Conservation (phyloP, 2,888 invertebrate species). For the Eupithecia pulchellata region DNA sequence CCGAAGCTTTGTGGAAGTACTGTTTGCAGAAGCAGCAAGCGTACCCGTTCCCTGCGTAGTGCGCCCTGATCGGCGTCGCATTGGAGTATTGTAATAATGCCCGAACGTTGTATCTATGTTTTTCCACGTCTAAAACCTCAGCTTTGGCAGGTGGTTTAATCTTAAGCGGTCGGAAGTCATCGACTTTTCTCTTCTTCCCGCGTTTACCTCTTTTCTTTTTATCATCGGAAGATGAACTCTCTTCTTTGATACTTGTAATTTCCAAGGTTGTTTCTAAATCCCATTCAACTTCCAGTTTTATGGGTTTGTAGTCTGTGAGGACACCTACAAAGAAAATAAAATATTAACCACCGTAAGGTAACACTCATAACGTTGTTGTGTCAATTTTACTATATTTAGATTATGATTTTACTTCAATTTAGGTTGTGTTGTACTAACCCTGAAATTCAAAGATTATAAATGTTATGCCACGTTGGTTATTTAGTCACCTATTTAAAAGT, state of each 20-base stretch:
- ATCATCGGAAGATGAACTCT: slow-evolving; percentile 22
- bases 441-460: neutral
- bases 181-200: slow-evolving; percentile 19
- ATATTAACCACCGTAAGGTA: slow-evolving; percentile 32
- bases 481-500: neutral
- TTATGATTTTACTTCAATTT: too few species aligned
- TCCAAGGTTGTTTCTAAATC: slow-evolving; percentile 32
- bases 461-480: neutral
- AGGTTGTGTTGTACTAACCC: neutral
- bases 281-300: slow-evolving; percentile 39
- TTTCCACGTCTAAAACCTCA: slow-evolving; percentile 46
- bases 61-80: slow-evolving; percentile 67
- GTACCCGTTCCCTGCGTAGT: slow-evolving; percentile 62
- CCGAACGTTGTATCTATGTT: slow-evolving; percentile 61
- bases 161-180: slow-evolving; percentile 23
- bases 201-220: slow-evolving; percentile 21
- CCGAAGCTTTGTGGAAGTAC: slow-evolving; percentile 57
- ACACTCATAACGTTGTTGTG: neutral
- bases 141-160: slow-evolving; percentile 26
- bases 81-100: slow-evolving; percentile 65
- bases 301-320: slow-evolving; percentile 41
- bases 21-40: slow-evolving; percentile 65
- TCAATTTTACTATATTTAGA: neutral
- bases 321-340: slow-evolving; percentile 49
- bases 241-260: slow-evolving; percentile 29